Base-by-base conservation (phyloP, 1,140 invertebrate genomes). In the Aphelinus certus region DNA sequence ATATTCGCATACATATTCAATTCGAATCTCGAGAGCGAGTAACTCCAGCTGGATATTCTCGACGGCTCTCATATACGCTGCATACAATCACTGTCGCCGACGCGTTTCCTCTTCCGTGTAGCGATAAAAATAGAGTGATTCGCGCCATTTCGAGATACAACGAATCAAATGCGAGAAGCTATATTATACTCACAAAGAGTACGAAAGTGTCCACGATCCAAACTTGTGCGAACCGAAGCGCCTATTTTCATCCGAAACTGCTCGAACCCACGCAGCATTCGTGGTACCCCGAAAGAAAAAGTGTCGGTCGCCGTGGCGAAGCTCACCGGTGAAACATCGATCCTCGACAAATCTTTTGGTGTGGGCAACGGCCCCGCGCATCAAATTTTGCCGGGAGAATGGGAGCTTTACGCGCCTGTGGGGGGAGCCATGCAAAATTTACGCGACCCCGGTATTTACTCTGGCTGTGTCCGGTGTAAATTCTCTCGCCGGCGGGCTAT, bases 101-200 rank as follows among this genome's bases (percentile, higher is more conserved):
- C 72, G 77, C 78, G 67, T 74, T 81, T 78, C 76, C 74, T 79
- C 77, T 78, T 78, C 76, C 75, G 75, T 69, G 76, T 78, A 63
- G 67, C 64, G 26, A 26, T 26, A 26, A 26, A 26, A 26, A 26
- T 26, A 26, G 26, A 26, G 26, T 26, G 26, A 26, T 26, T 26
- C 26, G 26, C 26, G 26, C 26, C 26, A 26, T 26, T 26, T 26
- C 26, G 26, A 26, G 26, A 26, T 26, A 26, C 26, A 26, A 26
- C 26, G 26, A 26, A 26, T 26, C 26, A 26, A 26, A 26, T 26
- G 26, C 26, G 26, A 26, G 26, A 26, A 26, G 26, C 26, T 26
- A 26, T 26, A 26, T 26, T 26, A 26, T 26, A 26, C 26, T 26
- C 26, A 26, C 26, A 26, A 26, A 26, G 26, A 26, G 26, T 26